Base-by-base conservation (phyloP, 2,888 invertebrate genomes). In the Electrophaes corylata region DNA sequence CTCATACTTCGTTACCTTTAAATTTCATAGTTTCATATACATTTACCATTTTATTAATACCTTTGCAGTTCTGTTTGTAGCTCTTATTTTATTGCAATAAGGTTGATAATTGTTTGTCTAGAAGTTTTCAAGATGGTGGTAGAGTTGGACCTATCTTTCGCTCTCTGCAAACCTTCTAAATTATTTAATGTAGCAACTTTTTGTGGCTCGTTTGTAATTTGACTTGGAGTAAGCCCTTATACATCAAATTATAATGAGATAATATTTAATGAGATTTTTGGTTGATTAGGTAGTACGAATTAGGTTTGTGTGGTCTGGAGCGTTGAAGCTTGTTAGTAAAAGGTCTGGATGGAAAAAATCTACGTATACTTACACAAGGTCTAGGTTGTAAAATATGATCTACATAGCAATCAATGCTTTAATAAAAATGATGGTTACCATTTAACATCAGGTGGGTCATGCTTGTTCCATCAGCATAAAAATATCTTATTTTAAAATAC, bases 151-250 rank as follows among this genome's bases (percentile, higher is more conserved):
- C 50, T 62, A 65, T 66, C 65, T 71, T 62, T 63, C 54, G 66
- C 61, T 59, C 52, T 48, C 51, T 57, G 57, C 57, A 60, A 59
- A 56, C 59, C 65, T 68, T 54, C 62, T 69, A 69, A 73, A 73
- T 75, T 69, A 73, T 75, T 67, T 68, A 73, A 69, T 57, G 67
- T 51, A 45, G 57, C 56, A 70, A 67, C 59, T 73, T 72, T 74
- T 71, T 62, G 60, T 54, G 60, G 62, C 46, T 55, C 53, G 12
- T 50, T 60, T 60, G 47, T 66, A 72, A 70, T 70, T 71, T 65
- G 66, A 66, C 66, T 65, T 60, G 65, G 61, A 64, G 56, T 65
- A 60, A 62, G 64, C 62, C 62, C 57, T 58, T 67, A 65, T 67
- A 64, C 66, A 67, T 67, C 50, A 72, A 73, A 71, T 71, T 62